Base-by-base conservation (phyloP, 2,797 vertebrate species). In the Aldrovandia affinis region DNA sequence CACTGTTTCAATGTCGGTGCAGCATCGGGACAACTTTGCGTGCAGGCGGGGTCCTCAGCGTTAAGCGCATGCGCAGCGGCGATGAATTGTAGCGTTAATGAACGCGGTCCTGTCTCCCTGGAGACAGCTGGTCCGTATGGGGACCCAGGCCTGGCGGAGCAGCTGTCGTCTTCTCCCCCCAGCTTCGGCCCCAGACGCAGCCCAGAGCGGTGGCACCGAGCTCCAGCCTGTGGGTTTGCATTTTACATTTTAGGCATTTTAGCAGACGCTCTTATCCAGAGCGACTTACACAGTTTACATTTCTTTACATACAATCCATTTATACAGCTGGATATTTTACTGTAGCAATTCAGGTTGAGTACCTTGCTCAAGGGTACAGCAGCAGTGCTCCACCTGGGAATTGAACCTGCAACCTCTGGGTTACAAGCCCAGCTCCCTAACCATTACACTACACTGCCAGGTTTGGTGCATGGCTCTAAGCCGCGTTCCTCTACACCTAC, bases 101-200 rank as follows among this genome's bases (percentile, higher is more conserved):
- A 80, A 63, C 39, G 65, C 9, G 20, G 54, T 54, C 81, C 82
- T 20, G 50, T 82, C 81, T 81, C 82, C 85, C 85, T 42, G 42
- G 78, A 85, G 85, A 68, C 50, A 18, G n/a, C 61, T 22, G 36
- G 59, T 83, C 85, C 81, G 80, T 83, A 86, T 83, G 81, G 85
- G 65, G 77, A 57, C 50, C 78, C 39, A 20, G 52, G 54, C n/a
- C 57, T 42, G n/a, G 18, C 33, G 63, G 61, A 55, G 50, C 78
- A 80, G 81, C 85, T 86, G 85, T 59, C n/a, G 78, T 52, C 20
- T 30, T 47, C 61, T 80, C 15, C 1, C 25, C 59, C 63, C n/a
- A 36, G 28, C 52, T 63, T 14, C n/a, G n/a, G 59, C 59, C 47
- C 36, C 44, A 12, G 78, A 15, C 30, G 3, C 39, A 36, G 28